Conservation (phyloP, 1,140 invertebrate species). For the Mactra quadrangularis region DNA sequence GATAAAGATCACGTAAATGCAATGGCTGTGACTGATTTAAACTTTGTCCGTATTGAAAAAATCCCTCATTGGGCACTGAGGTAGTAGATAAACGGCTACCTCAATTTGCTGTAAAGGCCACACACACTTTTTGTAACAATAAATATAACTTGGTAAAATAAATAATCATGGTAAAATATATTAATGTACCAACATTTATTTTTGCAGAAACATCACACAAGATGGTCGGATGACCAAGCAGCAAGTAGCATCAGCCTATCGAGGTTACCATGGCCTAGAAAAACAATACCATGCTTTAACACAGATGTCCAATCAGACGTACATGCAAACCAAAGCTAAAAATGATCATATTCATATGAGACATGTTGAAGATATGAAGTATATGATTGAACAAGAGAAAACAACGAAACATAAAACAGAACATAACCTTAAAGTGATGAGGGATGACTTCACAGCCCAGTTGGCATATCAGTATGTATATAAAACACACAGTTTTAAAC, state of each 20-base stretch:
- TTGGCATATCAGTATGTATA: constrained; percentile 56
- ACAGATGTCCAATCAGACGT: constrained; percentile 23
- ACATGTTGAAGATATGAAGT: constrained; percentile 36
- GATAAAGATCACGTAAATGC: no score
- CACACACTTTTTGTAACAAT: no score
- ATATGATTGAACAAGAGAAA: constrained; percentile 30
- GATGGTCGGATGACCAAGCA: constrained; percentile 31
- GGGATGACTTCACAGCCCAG: constrained; percentile 52
- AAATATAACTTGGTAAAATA: no score
- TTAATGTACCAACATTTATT: no score
- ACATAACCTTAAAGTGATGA: constrained; percentile 13
- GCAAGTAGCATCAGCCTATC: constrained; percentile 44
- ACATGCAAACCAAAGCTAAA: constrained; percentile 1
- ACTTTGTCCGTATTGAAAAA: no score
- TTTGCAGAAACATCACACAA: constrained; percentile 41
- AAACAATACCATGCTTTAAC: constrained; percentile 43
- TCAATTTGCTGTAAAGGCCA: no score
- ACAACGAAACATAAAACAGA: neutral
- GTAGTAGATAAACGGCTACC: no score
- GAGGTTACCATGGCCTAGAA: constrained; percentile 54
- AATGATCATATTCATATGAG: constrained; percentile 35
- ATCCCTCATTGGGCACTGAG: no score
- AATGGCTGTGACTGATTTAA: no score
- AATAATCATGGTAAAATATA: no score
- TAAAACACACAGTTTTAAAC: constrained; percentile 54